Base-by-base conservation (phyloP, 2,888 invertebrate genomes). In the Corbicula japonica region DNA sequence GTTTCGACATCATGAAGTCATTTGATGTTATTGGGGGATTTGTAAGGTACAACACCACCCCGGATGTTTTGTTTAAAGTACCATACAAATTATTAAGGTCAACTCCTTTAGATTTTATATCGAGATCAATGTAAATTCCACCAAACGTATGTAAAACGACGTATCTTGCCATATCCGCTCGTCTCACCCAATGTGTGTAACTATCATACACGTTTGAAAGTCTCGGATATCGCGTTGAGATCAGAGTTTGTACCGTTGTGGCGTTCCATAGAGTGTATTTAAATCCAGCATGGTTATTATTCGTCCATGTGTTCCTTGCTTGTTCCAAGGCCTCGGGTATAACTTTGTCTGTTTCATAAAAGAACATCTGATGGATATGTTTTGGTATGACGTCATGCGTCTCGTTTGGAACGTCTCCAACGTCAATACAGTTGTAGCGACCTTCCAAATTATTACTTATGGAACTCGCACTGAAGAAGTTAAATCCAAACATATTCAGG, bases 1-100 rank as follows among this genome's bases (percentile, higher is more conserved):
- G 58, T 63, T 77, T 81, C 15, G 81, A 26, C 10, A 81, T 75
- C 48, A 81, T 71, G 48, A 81, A 81, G 50, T 81, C 81, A 41
- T 71, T 74, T 6, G 77, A 60, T 2, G 77, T 68, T 18, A 77
- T 68, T 2, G 68, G 5, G 23, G 77, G 81, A 23, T 54, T 70
- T 6, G 81, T 77, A n/a, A 41, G 44, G 28, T 75, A 77, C 32
- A 81, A 35, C 26, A 69, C 48, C 0, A 75, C 46, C 12, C 50
- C 70, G 6, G 68, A 54, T 10, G 54, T 32, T 15, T 46, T 58
- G 52, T 54, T 44, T n/a, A 69, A 26, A 5, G n/a, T 58, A n/a
- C 41, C 18, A 32, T 32, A 56, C 1, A 69, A 26, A 15, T 30
- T 52, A 44, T 32, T 26, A 15, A 77, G 38, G 1, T 46, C 28